Evolutionary conservation across 2,113 vertebrate genomes (phyloP).

Genomic region (Heterotis niloticus): DNA sequence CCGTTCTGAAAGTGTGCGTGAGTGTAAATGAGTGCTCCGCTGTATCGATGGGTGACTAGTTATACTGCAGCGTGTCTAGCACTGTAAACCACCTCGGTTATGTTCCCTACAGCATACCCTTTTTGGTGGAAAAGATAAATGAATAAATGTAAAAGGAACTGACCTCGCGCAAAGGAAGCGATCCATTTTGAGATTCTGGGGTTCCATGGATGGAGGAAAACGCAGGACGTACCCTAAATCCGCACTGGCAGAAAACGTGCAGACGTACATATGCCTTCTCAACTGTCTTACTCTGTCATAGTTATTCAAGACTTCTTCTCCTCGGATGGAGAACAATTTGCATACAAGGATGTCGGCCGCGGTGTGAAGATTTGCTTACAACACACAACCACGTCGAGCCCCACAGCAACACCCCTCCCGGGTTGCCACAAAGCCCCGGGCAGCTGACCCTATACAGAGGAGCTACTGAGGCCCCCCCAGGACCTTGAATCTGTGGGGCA

Average conservation of each 20-base stretch:
- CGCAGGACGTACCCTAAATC: conserved; percentile 69
- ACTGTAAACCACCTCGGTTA: conserved; percentile 46
- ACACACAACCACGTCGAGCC: conserved; percentile 64
- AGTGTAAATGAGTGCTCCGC: too few relatives aligned
- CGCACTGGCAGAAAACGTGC: conserved; percentile 52
- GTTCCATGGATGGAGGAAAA: conserved; percentile 72
- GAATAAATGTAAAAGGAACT: conserved; percentile 58
- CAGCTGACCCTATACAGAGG: too few relatives aligned
- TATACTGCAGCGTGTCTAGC: background rate
- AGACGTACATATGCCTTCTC: conserved; percentile 52
- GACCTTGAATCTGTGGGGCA: conserved; percentile 51
- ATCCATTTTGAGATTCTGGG: conserved; percentile 72
- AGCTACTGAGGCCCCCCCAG: conserved; percentile 51
- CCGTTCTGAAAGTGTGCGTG: too few relatives aligned
- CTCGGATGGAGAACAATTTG: too few relatives aligned
- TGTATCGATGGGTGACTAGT: too few relatives aligned
- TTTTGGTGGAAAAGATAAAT: conserved; percentile 32
- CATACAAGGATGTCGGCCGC: conserved; percentile 47
- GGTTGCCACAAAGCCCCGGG: too few relatives aligned
- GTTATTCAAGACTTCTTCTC: conserved; percentile 26
- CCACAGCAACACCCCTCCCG: conserved; percentile 51
- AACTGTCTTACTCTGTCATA: conserved; percentile 11
- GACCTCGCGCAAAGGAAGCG: conserved; percentile 79
- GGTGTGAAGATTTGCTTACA: conserved; percentile 64
- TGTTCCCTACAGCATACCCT: too few relatives aligned